Evolutionary conservation across 1,140 invertebrate species (phyloP).

Genomic region (Dreissena rostriformis): DNA sequence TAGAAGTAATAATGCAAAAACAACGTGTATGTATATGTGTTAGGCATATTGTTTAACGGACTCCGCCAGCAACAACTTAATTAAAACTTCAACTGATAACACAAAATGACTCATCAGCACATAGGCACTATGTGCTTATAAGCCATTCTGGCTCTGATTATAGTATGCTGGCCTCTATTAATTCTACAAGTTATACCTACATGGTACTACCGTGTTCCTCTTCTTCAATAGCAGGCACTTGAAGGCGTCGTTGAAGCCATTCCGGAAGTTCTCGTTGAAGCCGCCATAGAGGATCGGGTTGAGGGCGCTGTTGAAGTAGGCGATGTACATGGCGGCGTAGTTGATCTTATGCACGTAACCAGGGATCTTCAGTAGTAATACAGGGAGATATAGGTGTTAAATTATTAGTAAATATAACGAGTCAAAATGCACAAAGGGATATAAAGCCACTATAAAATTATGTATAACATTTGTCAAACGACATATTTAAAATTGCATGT

Average conservation of each 20-base stretch:
- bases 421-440: no score
- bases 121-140: no score
- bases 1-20: no score
- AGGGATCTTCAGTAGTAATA: conserved; percentile 75
- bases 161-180: no score
- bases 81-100: no score
- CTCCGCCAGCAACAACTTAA: background rate
- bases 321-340: conserved; percentile 82
- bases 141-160: no score
- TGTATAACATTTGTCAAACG: no score
- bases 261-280: conserved; percentile 82
- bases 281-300: conserved; percentile 84
- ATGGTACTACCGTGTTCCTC: conserved; percentile 64
- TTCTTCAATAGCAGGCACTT: conserved; percentile 63
- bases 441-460: no score
- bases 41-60: background rate
- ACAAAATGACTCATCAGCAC: background rate
- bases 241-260: conserved; percentile 74
- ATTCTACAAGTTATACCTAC: conserved; percentile 62
- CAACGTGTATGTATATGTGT: background rate
- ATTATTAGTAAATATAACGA: no score
- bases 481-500: no score
- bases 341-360: conserved; percentile 79
- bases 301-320: conserved; percentile 83
- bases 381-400: no score